A percentile compares a stretch with the other conserved stretches of the same genome.
phyloP scores from a whole-genome alignment of 2,888 invertebrate genomes.

The Priapulus caudatus region DNA sequence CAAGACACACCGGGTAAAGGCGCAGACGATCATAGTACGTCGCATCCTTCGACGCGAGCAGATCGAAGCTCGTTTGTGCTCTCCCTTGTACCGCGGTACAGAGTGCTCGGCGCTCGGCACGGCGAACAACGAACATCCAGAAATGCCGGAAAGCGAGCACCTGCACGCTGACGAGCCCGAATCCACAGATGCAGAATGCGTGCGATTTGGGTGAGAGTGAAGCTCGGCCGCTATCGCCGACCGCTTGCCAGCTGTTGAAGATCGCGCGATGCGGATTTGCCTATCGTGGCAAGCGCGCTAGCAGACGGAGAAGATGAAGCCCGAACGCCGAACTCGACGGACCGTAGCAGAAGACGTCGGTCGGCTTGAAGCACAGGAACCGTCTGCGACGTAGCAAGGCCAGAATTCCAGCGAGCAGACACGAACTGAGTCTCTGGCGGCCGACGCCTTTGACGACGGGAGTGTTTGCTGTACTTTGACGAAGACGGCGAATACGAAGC shows the following conservation, averaged over 20 bases:
- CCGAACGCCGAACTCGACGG: no score
- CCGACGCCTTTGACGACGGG: conserved; percentile 42
- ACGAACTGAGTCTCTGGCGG: conserved; percentile 39
- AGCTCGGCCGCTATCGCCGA: conserved; percentile 39
- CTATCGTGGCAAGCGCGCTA: conserved; percentile 41
- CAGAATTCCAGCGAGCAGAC: conserved; percentile 38
- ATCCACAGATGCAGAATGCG: no score
- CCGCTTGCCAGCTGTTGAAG: conserved; percentile 38
- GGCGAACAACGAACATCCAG: conserved; percentile 80
- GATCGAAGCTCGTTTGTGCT: no score
- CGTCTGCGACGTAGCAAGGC: no score
- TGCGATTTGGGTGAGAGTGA: no score
- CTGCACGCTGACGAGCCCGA: conserved; percentile 37
- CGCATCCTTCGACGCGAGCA: conserved; percentile 81
- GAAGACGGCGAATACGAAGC: conserved; percentile 37
- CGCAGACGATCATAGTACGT: conserved; percentile 50
- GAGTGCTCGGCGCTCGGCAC: conserved; percentile 81
- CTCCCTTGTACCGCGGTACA: no score
- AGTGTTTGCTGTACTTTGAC: conserved; percentile 34
- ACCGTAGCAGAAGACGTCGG: conserved; percentile 35
- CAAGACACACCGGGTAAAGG: conserved; percentile 78
- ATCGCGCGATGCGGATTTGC: conserved; percentile 45
- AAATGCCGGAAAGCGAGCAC: conserved; percentile 46
- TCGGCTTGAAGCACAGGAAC: conserved; percentile 39
- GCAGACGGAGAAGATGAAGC: conserved; percentile 38